These are phyloP conservation scores for Percopsis omiscomaycus DNA, from an alignment of 2,797 vertebrate genomes.

Conservation along the genomic window DNA sequence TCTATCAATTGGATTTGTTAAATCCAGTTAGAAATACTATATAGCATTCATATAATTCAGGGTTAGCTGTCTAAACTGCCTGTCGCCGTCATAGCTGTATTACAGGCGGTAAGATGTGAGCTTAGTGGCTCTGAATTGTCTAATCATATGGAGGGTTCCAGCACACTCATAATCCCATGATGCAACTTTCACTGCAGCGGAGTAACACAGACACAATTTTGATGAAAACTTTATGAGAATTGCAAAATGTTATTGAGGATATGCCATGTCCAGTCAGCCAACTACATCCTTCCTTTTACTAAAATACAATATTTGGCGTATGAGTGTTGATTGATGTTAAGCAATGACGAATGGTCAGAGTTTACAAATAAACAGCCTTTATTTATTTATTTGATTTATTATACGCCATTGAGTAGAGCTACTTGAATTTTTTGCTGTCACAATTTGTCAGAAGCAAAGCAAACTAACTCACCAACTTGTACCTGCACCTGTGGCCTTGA, in stretches of 20 bases:
- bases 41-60: slow-evolving; percentile 65
- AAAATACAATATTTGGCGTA: slow-evolving; percentile 5
- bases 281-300: slow-evolving; percentile 12
- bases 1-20: slow-evolving; percentile 70
- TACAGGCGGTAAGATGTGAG: slow-evolving; percentile 69
- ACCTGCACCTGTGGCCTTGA: too few species aligned
- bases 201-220: slow-evolving; percentile 41
- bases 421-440: too few species aligned
- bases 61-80: slow-evolving; percentile 64
- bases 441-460: too few species aligned
- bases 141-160: slow-evolving; percentile 62
- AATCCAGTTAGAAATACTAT: slow-evolving; percentile 68
- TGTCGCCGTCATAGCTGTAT: slow-evolving; percentile 64
- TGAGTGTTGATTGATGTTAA: too few species aligned
- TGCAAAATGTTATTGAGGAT: slow-evolving; percentile 16
- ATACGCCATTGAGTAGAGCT: too few species aligned
- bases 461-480: too few species aligned
- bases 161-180: slow-evolving; percentile 63
- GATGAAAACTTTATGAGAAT: too few species aligned
- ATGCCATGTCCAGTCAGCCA: slow-evolving; percentile 16
- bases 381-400: too few species aligned
- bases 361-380: too few species aligned
- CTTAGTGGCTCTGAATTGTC: slow-evolving; percentile 68
- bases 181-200: slow-evolving; percentile 57
- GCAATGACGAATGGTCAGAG: too few species aligned